Conservation (phyloP, 2,797 vertebrate species). For the Danio tinwini region DNA sequence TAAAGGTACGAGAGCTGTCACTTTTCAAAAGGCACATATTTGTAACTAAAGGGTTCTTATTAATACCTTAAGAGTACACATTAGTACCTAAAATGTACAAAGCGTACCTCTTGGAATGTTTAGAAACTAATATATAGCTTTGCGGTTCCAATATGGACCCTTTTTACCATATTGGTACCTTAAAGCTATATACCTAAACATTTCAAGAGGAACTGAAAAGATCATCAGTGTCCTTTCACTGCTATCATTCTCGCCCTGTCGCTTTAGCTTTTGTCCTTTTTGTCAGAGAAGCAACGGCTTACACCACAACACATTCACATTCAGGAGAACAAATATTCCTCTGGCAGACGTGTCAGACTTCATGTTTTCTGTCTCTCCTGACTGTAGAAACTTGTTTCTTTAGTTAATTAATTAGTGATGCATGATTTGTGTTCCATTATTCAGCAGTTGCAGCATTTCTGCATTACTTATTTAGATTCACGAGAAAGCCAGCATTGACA, state of each 20-base stretch:
- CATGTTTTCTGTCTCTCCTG: conserved; percentile 24
- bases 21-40: too few relatives aligned
- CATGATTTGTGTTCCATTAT: conserved; percentile 29
- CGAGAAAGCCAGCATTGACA: not conserved
- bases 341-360: conserved; percentile 38
- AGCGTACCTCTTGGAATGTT: too few relatives aligned
- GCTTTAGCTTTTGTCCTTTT: not conserved
- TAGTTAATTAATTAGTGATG: conserved; percentile 27
- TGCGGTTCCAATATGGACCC: too few relatives aligned
- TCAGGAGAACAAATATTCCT: not conserved
- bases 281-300: not conserved
- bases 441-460: conserved; percentile 4
- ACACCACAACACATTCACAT: not conserved
- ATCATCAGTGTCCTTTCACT: not conserved
- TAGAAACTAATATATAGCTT: too few relatives aligned
- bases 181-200: too few relatives aligned
- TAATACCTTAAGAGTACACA: too few relatives aligned
- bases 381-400: conserved; percentile 22
- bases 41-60: too few relatives aligned
- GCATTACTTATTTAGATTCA: conserved; percentile 17
- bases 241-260: conserved; percentile 3
- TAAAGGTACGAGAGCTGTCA: too few relatives aligned
- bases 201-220: not conserved
- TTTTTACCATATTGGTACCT: too few relatives aligned
- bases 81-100: too few relatives aligned